Percentiles rank a stretch among this genome's conserved stretches.
phyloP scores from a whole-genome alignment of 1,140 invertebrate species.

The Aphelenchoides fujianensis region DNA sequence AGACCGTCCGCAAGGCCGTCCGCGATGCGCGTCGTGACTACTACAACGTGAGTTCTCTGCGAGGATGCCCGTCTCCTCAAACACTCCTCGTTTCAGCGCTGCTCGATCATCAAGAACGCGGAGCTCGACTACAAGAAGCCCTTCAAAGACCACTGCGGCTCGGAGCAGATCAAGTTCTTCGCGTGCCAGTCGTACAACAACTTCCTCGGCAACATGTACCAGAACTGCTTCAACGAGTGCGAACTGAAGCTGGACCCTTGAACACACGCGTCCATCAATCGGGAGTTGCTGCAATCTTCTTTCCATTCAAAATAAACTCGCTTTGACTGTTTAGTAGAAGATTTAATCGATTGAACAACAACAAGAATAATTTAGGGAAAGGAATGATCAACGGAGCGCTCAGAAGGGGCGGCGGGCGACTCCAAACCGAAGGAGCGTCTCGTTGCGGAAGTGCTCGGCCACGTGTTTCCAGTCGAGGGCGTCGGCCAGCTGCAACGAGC shows the following conservation, averaged over 20 bases:
- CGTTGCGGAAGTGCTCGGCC: conserved; percentile 31
- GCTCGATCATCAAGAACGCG: background rate
- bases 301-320: no score
- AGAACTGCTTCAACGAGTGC: conserved; percentile 3
- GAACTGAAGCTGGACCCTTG: background rate
- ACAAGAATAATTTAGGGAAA: no score
- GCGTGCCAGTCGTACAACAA: conserved; percentile 10
- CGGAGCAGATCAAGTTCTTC: background rate
- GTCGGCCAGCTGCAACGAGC: conserved; percentile 37
- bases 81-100: background rate
- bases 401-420: no score
- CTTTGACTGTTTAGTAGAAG: no score
- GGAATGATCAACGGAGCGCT: no score
- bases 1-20: background rate
- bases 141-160: background rate
- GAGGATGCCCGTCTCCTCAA: no score
- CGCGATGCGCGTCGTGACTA: background rate
- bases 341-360: no score
- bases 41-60: conserved; percentile 2
- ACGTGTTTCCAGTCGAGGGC: conserved; percentile 45
- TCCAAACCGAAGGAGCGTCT: no score
- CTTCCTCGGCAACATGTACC: conserved; percentile 10
- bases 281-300: no score
- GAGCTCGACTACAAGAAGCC: conserved; percentile 13
- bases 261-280: no score